Percentiles rank a stretch among this genome's conserved stretches.
Conservation (phyloP, 2,888 invertebrate species). For the Epinotia ramella region DNA sequence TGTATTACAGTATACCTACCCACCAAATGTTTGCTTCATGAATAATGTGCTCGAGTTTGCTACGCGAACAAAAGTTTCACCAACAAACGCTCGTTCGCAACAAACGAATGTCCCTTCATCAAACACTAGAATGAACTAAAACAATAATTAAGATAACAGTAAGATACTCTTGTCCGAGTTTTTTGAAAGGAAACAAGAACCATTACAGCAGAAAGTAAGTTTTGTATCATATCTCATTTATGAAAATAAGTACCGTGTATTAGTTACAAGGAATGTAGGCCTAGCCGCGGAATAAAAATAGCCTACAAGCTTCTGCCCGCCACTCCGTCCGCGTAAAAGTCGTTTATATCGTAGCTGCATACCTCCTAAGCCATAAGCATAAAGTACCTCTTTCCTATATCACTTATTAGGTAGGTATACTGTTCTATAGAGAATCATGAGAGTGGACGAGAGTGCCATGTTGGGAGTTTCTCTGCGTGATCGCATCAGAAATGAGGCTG, state of each 20-base stretch:
- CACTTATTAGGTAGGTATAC: too few species aligned
- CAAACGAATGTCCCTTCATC: background rate
- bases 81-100: background rate
- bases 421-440: too few species aligned
- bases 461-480: too few species aligned
- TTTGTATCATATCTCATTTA: background rate
- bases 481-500: too few species aligned
- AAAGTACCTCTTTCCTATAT: too few species aligned
- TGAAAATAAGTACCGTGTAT: background rate
- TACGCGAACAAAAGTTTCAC: background rate
- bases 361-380: too few species aligned
- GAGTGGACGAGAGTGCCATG: too few species aligned
- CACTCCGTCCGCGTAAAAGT: too few species aligned
- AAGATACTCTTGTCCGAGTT: background rate
- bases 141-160: background rate
- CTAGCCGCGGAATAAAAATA: too few species aligned
- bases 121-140: background rate
- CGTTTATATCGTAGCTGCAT: too few species aligned
- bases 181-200: background rate
- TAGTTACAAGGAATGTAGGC: too few species aligned
- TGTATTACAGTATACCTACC: background rate
- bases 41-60: slow-evolving; percentile 1
- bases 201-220: background rate
- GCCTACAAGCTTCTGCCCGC: too few species aligned
- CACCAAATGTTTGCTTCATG: background rate